A percentile compares a stretch with the other conserved stretches of the same genome.
These are phyloP conservation scores for Megamerina dolium DNA, from an alignment of 2,888 invertebrate species.

Conservation along the genomic window DNA sequence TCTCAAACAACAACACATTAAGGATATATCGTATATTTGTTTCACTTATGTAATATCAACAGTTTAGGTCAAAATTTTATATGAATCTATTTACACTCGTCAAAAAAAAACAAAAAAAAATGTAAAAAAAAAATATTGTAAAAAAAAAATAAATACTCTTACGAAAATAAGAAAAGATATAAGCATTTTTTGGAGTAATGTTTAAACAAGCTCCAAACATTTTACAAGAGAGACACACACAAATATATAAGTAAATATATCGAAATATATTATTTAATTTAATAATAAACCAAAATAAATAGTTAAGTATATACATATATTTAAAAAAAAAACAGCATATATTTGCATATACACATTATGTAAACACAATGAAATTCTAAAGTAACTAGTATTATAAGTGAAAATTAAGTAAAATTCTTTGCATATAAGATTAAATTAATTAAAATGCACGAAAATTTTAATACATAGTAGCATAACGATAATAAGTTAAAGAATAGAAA, in stretches of 20 bases:
- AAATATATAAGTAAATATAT: conserved; percentile 12
- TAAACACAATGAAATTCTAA: conserved; percentile 39
- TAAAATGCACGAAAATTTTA: conserved; percentile 17
- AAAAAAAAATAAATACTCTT: conserved; percentile 16
- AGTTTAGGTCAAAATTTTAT: conserved; percentile 17
- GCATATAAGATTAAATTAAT: conserved; percentile 24
- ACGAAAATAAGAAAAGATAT: conserved; percentile 16
- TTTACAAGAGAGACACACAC: conserved; percentile 23
- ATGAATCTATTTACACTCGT: conserved; percentile 7
- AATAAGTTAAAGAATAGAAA: background rate
- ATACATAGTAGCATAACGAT: conserved; percentile 3
- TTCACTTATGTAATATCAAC: too few species aligned
- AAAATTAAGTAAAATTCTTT: conserved; percentile 20
- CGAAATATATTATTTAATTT: conserved; percentile 19
- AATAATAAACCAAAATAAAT: conserved; percentile 25
- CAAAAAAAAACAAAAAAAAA: conserved; percentile 11
- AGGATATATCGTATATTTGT: too few species aligned
- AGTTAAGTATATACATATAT: conserved; percentile 18
- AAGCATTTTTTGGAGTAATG: conserved; percentile 35
- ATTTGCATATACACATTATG: conserved; percentile 1
- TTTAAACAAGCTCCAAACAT: conserved; percentile 32
- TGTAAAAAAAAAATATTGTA: conserved; percentile 8
- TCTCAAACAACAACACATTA: too few species aligned
- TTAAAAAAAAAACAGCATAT: conserved; percentile 11
- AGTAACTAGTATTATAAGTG: conserved; percentile 36